Base-by-base conservation (phyloP, 2,113 vertebrate genomes). In the Cardinalis cardinalis region DNA sequence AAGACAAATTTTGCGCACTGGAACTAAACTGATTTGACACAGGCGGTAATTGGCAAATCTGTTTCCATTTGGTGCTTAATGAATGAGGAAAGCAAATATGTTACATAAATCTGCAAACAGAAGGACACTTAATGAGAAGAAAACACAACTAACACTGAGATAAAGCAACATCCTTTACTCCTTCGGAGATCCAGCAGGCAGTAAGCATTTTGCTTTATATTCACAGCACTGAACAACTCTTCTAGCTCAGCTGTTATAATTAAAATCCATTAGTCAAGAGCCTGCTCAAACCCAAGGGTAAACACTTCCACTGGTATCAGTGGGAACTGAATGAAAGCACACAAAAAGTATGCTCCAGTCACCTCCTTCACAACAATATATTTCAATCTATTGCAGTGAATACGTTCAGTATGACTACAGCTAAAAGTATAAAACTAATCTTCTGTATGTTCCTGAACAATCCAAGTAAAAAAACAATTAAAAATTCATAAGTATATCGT, bases 11-110 rank as follows among this genome's bases (percentile, higher is more conserved):
- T 81, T 46, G 34, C 38, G 58, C 10, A 2, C 48, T 71, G 44
- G 36, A 91, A 77, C 81, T 81, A 75, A 95, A 64, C 40, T 58
- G 52, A 88, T 91, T 51, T 73, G 79, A 80, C 83, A 89, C 28
- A 34, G 25, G 24, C 0, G 0, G 36, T 79, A 91, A 94, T 71
- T 90, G 49, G 76, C 36, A 87, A 88, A 88, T 90, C 52, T 92
- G 87, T 90, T 93, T 93, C 84, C 58, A 75, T 90, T 84, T 88
- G 44, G n/a, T 83, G 53, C 64, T 86, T 95, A 95, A 91, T 88
- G 79, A 88, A 90, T 88, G 72, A 91, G 58, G 65, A 90, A 90
- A 90, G 53, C 83, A 94, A 91, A 88, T 90, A 85, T 38, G 82
- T 51, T 94, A 76, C 63, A 73, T 58, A 79, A 86, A 81, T 84